Percentiles rank a stretch among this genome's conserved stretches.
These are phyloP conservation scores for Tragelaphus oryx DNA, from an alignment of 2,797 vertebrate species.

Conservation along the genomic window DNA sequence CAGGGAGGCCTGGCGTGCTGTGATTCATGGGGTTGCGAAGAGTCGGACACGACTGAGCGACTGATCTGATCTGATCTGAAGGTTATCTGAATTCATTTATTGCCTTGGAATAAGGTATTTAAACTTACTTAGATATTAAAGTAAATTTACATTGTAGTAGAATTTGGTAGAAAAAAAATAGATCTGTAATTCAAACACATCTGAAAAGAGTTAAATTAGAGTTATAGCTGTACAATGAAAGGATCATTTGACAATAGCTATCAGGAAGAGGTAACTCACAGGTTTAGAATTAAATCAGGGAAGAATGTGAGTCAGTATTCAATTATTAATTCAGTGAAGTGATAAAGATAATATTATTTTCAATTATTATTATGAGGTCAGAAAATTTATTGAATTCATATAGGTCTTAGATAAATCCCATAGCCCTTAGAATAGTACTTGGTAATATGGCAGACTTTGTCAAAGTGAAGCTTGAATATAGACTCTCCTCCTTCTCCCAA, in stretches of 20 bases:
- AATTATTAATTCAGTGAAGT: not conserved
- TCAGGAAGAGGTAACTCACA: not conserved
- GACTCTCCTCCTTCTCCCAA: not conserved
- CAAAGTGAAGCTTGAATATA: not conserved
- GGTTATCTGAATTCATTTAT: conserved; percentile 13
- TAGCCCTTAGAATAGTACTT: not conserved
- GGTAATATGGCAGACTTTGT: not conserved
- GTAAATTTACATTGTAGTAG: not conserved
- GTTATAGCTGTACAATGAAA: not conserved
- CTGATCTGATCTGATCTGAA: too few relatives aligned
- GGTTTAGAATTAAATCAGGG: conserved; percentile 8
- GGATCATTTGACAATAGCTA: conserved; percentile 7
- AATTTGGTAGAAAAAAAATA: not conserved
- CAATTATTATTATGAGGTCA: not conserved
- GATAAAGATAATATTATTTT: not conserved
- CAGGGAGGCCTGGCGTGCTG: too few relatives aligned
- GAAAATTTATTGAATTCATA: not conserved
- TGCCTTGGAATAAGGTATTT: not conserved
- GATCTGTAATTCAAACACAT: not conserved
- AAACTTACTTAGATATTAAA: conserved; percentile 33
- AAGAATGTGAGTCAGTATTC: not conserved
- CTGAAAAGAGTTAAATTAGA: not conserved
- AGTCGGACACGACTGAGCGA: too few relatives aligned
- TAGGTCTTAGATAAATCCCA: not conserved
- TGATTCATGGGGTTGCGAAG: too few relatives aligned